Evolutionary conservation across 2,888 invertebrate genomes (phyloP).

Genomic region (Geophilus truncorum): DNA sequence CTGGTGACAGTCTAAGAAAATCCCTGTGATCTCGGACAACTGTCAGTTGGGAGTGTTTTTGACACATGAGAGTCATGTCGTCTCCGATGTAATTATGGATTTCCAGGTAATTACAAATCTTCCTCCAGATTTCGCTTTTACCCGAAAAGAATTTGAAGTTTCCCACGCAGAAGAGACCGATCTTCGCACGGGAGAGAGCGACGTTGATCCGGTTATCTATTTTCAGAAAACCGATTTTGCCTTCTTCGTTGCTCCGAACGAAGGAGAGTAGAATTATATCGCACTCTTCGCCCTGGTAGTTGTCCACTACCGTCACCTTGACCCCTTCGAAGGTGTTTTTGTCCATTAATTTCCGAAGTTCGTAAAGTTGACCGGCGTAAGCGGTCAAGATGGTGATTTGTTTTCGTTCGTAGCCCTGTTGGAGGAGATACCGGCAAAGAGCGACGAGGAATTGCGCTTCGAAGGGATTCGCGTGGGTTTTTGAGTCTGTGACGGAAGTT

Average conservation of each 20-base stretch:
- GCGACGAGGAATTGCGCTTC: conserved; percentile 62
- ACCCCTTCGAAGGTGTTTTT: conserved; percentile 52
- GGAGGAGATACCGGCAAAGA: conserved; percentile 59
- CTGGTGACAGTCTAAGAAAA: neutral
- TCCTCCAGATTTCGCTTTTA: conserved; percentile 28
- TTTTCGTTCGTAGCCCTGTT: conserved; percentile 56
- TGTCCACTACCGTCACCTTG: conserved; percentile 65
- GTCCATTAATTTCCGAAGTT: conserved; percentile 51
- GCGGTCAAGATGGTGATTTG: conserved; percentile 69
- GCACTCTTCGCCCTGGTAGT: conserved; percentile 57
- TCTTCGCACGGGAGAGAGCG: conserved; percentile 66
- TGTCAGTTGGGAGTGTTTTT: neutral
- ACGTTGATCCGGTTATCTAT: conserved; percentile 70
- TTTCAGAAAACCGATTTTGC: conserved; percentile 61
- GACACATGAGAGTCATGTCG: neutral
- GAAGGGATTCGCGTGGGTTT: conserved; percentile 59
- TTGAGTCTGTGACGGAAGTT: conserved; percentile 44
- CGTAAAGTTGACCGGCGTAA: conserved; percentile 65
- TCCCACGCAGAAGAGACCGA: conserved; percentile 68
- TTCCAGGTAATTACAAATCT: neutral
- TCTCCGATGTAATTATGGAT: neutral
- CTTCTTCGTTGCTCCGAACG: conserved; percentile 66
- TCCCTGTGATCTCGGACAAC: neutral
- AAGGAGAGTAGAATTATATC: conserved; percentile 71
- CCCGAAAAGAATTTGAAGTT: conserved; percentile 51